These are phyloP conservation scores for Patiria miniata DNA, from an alignment of 35 echinoderm and acorn worm genomes.

Conservation along the genomic window DNA sequence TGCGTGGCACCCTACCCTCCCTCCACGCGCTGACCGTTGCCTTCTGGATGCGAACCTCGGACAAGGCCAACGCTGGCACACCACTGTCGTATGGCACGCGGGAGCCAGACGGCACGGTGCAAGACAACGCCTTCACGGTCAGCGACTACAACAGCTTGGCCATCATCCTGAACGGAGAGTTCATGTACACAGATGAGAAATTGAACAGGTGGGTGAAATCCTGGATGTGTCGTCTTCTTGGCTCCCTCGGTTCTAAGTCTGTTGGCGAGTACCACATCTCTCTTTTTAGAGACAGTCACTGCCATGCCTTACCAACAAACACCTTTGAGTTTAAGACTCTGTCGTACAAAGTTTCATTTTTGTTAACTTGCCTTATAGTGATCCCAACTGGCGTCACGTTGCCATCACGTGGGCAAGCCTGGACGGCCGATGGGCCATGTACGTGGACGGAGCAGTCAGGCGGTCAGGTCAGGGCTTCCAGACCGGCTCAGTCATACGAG, in stretches of 20 bases:
- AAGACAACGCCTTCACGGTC: slow-evolving; percentile 71
- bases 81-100: slow-evolving; percentile 60
- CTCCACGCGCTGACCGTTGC: slow-evolving; percentile 66
- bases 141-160: slow-evolving; percentile 77
- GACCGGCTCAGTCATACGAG: slow-evolving; percentile 43
- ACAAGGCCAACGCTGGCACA: slow-evolving; percentile 49
- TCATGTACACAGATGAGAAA: slow-evolving; percentile 50
- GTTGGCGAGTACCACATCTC: no score
- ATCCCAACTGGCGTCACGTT: slow-evolving; percentile 61
- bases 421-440: slow-evolving; percentile 48
- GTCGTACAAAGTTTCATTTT: no score
- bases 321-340: no score
- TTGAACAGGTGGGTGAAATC: slow-evolving; percentile 52
- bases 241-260: no score
- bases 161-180: slow-evolving; percentile 64
- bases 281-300: no score
- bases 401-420: slow-evolving; percentile 58
- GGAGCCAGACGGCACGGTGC: background rate
- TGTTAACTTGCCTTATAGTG: no score
- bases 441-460: slow-evolving; percentile 25
- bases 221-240: background rate
- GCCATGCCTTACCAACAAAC: no score
- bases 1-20: slow-evolving; percentile 40
- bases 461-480: slow-evolving; percentile 37
- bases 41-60: slow-evolving; percentile 76